These are phyloP conservation scores for Epicauta chinensis DNA, from an alignment of 1,140 invertebrate species.

Conservation along the genomic window DNA sequence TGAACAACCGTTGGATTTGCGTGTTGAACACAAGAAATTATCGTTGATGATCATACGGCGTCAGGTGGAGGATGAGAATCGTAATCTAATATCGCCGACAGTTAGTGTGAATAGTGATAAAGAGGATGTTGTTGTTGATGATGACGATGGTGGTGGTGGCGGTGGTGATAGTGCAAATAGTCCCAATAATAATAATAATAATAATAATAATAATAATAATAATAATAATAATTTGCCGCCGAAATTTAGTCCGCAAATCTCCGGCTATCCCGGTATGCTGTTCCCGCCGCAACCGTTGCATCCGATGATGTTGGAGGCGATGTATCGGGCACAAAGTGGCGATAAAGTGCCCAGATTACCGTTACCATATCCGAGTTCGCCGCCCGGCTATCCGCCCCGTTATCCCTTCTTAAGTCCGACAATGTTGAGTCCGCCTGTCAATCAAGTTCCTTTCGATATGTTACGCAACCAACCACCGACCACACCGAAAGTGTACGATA, in stretches of 20 bases:
- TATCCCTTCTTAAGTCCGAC: constrained; percentile 43
- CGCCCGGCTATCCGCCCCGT: constrained; percentile 36
- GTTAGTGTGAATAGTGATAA: constrained; percentile 42
- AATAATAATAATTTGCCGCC: constrained; percentile 5
- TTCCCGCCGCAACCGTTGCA: constrained; percentile 59
- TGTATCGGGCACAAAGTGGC: constrained; percentile 55
- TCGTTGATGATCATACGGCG: constrained; percentile 36
- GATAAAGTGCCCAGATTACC: constrained; percentile 45
- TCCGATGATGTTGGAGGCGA: constrained; percentile 62
- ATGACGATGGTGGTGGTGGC: constrained; percentile 1
- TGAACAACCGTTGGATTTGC: constrained; percentile 75
- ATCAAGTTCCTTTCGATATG: constrained; percentile 48
- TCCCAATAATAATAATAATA: constrained; percentile 10
- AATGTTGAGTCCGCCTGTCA: constrained; percentile 41
- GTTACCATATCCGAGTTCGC: constrained; percentile 46
- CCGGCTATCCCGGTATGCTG: constrained; percentile 47
- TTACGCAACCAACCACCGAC: constrained; percentile 41
- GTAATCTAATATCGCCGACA: constrained; percentile 58
- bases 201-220: constrained; percentile 14
- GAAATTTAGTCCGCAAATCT: constrained; percentile 37
- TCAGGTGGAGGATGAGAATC: constrained; percentile 64
- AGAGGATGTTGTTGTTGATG: constrained; percentile 34
- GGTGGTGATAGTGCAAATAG: constrained; percentile 8
- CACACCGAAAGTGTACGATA: constrained; percentile 44
- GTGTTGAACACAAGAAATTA: constrained; percentile 72